Base-by-base conservation (phyloP, 2,113 vertebrate species). In the Gnathonemus echidnorhynchus region DNA sequence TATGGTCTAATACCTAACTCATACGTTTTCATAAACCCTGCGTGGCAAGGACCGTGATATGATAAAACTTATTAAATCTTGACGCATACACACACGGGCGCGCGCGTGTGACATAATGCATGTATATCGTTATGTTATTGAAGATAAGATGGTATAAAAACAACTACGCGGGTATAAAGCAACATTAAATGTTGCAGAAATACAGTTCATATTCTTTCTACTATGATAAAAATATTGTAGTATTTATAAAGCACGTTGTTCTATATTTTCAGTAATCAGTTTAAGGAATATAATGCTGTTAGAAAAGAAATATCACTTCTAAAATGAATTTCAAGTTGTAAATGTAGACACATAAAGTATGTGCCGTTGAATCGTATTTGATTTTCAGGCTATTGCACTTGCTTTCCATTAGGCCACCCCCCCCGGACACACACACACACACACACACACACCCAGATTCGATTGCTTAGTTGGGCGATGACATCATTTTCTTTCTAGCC, bases 401-500 rank as follows among this genome's bases (percentile, higher is more conserved):
- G 62, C n/a, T 1, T 70, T 3, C 62, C 3, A 31, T 70, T 27
- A 53, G 17, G 0, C 48, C 11, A 11, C 48, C 48, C 19, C 70
- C 31, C 11, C 13, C 31, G 0, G 35, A 52, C 50, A 52, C 62
- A 31, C 62, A 11, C 4, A 66, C 15, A 31, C 35, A 42, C 62
- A 11, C 66, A 27, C 84, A 31, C 48, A 46, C 50, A 66, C 58
- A 77, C 74, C 27, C 15, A 85, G 11, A 58, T 9, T 62, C 50
- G 0, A 17, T 53, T 74, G 42, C 84, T 48, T 89, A 91, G 88
- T 85, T 91, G 19, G 45, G 62, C 15, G 3, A 2, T 84, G 21
- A 92, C 93, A 91, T 93, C 93, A 93, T 89, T 88, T 88, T n/a
- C 17, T 0, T 5, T 77, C 7, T 27, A 91, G 35, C 93, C 93